Conservation (phyloP, 2,113 vertebrate species). For the Bucco capensis region DNA sequence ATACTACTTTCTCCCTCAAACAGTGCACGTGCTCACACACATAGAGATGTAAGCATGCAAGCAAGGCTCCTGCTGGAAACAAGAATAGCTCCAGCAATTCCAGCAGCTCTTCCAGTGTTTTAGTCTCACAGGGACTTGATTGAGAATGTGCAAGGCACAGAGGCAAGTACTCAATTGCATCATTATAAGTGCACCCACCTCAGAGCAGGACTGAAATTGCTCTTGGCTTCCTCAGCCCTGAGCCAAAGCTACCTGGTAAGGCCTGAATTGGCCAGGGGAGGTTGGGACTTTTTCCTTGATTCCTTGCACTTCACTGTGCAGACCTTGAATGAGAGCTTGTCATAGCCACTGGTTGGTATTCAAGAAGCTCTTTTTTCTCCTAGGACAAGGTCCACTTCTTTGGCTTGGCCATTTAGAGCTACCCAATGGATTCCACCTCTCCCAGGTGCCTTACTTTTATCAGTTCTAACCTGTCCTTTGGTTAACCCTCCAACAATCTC, state of each 20-base stretch:
- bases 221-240: background rate
- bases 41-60: background rate
- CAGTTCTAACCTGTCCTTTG: background rate
- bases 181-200: background rate
- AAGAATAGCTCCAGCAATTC: background rate
- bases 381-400: background rate
- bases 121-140: background rate
- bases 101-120: background rate
- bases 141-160: background rate
- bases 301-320: background rate
- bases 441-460: background rate
- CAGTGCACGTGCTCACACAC: background rate
- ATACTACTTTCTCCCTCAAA: background rate
- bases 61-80: background rate
- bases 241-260: rapidly evolving
- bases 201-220: background rate
- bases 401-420: background rate
- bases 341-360: background rate
- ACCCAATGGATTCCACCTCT: background rate
- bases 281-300: background rate
- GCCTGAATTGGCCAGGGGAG: background rate
- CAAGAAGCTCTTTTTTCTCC: background rate
- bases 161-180: background rate
- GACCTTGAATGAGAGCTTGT: background rate
- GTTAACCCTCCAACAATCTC: background rate